Conservation (phyloP, 2,797 vertebrate species). For the Momotus momota region DNA sequence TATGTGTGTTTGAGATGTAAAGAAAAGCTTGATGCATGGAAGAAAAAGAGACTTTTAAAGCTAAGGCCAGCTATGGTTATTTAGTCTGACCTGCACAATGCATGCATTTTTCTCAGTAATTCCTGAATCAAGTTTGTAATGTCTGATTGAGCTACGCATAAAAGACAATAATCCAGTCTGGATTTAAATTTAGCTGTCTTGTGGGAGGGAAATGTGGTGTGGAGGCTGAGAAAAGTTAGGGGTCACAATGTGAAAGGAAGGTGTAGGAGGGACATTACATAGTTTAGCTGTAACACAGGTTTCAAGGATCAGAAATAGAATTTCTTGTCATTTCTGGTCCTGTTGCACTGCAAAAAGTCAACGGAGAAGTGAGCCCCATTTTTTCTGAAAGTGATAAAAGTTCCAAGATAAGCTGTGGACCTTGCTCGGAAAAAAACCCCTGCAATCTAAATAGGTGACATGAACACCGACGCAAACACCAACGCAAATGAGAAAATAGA, state of each 20-base stretch:
- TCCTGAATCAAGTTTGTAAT: not conserved
- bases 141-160: not conserved
- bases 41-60: not conserved
- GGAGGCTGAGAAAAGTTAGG: slow-evolving; percentile 15
- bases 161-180: not conserved
- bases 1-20: not conserved
- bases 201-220: not conserved
- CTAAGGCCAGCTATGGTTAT: not conserved
- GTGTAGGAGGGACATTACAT: not conserved
- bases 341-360: not conserved
- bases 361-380: not conserved
- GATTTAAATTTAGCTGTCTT: slow-evolving; percentile 1
- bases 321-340: not conserved
- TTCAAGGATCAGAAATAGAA: slow-evolving; percentile 38
- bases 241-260: slow-evolving; percentile 12
- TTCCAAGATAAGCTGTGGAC: not conserved
- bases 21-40: not conserved
- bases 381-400: not conserved
- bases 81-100: not conserved
- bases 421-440: not conserved
- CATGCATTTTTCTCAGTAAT: not conserved
- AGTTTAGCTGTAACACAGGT: not conserved
- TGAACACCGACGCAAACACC: not conserved
- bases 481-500: not conserved
- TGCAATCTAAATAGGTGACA: not conserved